A percentile compares a stretch with the other conserved stretches of the same genome.
These are phyloP conservation scores for Drosophila lowei DNA, from an alignment of 1,140 invertebrate genomes.

Conservation along the genomic window DNA sequence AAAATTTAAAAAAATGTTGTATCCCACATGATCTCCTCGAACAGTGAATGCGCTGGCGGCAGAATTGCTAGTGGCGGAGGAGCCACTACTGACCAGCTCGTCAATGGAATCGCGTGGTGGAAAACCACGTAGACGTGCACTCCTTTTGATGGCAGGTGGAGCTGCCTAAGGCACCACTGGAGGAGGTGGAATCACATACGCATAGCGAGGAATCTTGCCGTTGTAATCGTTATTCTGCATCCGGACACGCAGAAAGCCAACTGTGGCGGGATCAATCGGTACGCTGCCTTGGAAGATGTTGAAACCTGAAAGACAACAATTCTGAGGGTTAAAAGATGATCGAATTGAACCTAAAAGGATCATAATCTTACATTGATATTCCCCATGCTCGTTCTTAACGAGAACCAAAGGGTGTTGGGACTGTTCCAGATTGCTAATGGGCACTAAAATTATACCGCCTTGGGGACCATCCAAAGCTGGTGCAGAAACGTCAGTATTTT, in stretches of 20 bases:
- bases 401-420: constrained; percentile 54
- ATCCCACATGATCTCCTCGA: constrained; percentile 50
- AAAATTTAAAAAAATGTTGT: constrained; percentile 35
- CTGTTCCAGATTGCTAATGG: constrained; percentile 31
- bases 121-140: constrained; percentile 14
- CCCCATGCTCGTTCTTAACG: constrained; percentile 66
- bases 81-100: constrained; percentile 46
- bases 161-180: not conserved
- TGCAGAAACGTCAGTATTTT: not conserved
- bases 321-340: not conserved
- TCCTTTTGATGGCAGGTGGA: not conserved
- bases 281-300: constrained; percentile 49
- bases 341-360: not conserved
- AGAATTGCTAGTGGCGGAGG: constrained; percentile 32
- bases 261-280: constrained; percentile 46
- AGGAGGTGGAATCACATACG: constrained; percentile 31
- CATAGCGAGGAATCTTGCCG: constrained; percentile 28
- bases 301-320: constrained; percentile 41
- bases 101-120: constrained; percentile 40
- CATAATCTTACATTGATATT: constrained; percentile 59
- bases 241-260: constrained; percentile 26
- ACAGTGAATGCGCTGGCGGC: constrained; percentile 49
- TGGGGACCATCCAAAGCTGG: not conserved
- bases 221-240: constrained; percentile 39
- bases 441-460: constrained; percentile 31